Base-by-base conservation (phyloP, 2,797 vertebrate species). In the Cyprinodon diabolis region DNA sequence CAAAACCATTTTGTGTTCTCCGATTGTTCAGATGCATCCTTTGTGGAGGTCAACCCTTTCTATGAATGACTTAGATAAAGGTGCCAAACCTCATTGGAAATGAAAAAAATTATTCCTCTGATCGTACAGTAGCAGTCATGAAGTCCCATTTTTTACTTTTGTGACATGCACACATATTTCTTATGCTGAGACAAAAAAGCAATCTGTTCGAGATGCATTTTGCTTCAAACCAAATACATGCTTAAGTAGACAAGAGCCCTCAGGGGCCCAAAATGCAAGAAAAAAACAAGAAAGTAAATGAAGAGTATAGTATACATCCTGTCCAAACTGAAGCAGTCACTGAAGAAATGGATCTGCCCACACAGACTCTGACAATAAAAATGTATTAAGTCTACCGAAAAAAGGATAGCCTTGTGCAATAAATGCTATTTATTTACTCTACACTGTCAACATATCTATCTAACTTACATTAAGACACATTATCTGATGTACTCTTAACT, bases 331-430 rank as follows among this genome's bases (percentile, higher is more conserved):
- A 58, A 52, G 56, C n/a, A 9, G 0, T 66, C 4, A n/a, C 21
- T 30, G 19, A 23, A 47, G 79, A 77, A 67, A n/a, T 62, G 23
- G 43, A 78, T 58, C 12, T 72, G n/a, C 14, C 51, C 30, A n/a
- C 17, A 68, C 17, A 25, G 63, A 71, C 4, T 66, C 3, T 57
- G 49, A 78, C 74, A 85, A 57, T 66, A 79, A 63, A 69, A 77
- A 54, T 2, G 2, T 45, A 45, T 21, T 77, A 51, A 69, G 40
- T 66, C 5, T 6, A 56, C 71, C 25, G 6, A 30, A n/a, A 10
- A 55, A 66, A 35, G 55, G 43, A 71, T n/a, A 25, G 5, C 43
- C 2, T n/a, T 71, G 21, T 58, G 55, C 25, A n/a, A 56, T 65
- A 30, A 5, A 43, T 7, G 6, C 40, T 9, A 40, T 56, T 69